phyloP scores from a whole-genome alignment of 2,888 invertebrate species.

The Volucella inanis region DNA sequence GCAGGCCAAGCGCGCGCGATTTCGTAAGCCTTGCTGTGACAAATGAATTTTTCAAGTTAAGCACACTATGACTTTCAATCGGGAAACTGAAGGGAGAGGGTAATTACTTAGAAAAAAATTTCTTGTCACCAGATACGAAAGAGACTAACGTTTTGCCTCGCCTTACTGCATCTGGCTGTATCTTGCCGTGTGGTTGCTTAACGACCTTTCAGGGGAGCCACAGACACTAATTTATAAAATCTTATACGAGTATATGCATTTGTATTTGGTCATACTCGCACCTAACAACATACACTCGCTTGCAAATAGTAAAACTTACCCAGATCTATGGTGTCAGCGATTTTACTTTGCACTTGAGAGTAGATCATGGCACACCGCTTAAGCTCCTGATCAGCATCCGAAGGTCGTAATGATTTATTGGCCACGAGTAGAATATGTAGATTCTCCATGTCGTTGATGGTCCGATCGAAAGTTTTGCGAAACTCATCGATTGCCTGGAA shows the following conservation, averaged over 20 bases:
- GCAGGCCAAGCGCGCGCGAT: constrained; percentile 55
- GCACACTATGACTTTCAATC: constrained; percentile 26
- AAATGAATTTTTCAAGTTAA: constrained; percentile 50
- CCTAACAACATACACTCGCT: too few relatives aligned
- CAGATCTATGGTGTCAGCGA: constrained; percentile 83
- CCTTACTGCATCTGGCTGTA: constrained; percentile 9
- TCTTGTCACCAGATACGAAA: constrained; percentile 42
- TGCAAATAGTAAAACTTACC: constrained; percentile 80
- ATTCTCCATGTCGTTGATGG: constrained; percentile 86
- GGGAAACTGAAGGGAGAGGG: constrained; percentile 19
- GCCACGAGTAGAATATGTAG: constrained; percentile 85
- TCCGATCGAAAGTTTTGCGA: constrained; percentile 85
- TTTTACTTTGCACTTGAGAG: constrained; percentile 83
- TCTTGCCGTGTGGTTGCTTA: background rate
- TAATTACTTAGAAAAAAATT: constrained; percentile 48
- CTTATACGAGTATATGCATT: background rate
- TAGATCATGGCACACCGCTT: constrained; percentile 85
- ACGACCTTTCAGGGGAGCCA: constrained; percentile 16
- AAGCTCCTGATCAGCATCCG: constrained; percentile 85
- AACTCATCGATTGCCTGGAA: constrained; percentile 88
- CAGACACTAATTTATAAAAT: constrained; percentile 17
- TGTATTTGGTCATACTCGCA: too few relatives aligned
- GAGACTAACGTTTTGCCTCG: constrained; percentile 43
- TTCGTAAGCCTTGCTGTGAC: constrained; percentile 66
- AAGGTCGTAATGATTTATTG: constrained; percentile 84